Conservation (phyloP, 2,797 vertebrate species). For the Cyprinodon diabolis region DNA sequence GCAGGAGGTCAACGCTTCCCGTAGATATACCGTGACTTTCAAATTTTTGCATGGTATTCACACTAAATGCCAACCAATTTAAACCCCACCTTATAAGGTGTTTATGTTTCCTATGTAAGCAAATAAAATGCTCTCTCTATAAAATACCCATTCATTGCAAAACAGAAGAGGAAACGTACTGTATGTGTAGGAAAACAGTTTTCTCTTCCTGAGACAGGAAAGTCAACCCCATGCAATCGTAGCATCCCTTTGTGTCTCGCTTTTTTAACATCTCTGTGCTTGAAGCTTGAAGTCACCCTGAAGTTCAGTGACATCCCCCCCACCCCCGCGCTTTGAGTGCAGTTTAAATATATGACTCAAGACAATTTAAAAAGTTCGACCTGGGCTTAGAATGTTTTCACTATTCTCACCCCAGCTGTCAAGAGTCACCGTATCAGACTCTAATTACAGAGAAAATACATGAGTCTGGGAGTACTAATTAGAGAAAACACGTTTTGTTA, state of each 20-base stretch:
- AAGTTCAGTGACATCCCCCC: too few species aligned
- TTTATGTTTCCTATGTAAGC: too few species aligned
- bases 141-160: neutral
- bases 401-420: slow-evolving; percentile 12
- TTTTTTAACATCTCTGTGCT: slow-evolving; percentile 18
- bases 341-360: slow-evolving; percentile 13
- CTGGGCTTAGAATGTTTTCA: slow-evolving; percentile 2
- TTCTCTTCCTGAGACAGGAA: slow-evolving; percentile 62
- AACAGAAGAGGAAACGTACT: neutral
- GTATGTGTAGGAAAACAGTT: slow-evolving; percentile 49
- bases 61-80: neutral
- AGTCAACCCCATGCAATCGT: slow-evolving; percentile 32
- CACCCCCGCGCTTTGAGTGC: neutral
- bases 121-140: too few species aligned
- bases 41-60: neutral
- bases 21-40: neutral
- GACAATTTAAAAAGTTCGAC: slow-evolving; percentile 9
- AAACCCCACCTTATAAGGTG: neutral
- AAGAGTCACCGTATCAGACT: slow-evolving; percentile 12
- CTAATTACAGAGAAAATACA: slow-evolving; percentile 7
- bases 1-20: too few species aligned
- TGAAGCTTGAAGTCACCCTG: slow-evolving; percentile 14
- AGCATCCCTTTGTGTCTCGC: slow-evolving; percentile 20
- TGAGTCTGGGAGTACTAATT: slow-evolving; percentile 1
- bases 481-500: slow-evolving; percentile 11